Evolutionary conservation across 2,888 invertebrate genomes (phyloP), one percentile per base, ranked within the genome.

Genomic region (Noctua janthe): DNA sequence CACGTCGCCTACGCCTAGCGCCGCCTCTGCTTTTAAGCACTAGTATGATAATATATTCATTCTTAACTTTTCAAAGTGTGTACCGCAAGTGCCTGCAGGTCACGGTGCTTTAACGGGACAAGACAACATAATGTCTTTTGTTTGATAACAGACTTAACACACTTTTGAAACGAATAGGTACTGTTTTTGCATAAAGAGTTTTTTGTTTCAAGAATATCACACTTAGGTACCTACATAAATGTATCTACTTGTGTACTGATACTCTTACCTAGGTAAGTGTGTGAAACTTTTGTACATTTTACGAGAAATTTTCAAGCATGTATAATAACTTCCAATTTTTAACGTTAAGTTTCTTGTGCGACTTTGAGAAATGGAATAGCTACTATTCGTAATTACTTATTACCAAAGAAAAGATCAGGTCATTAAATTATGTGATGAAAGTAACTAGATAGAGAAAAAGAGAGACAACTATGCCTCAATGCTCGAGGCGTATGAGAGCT

Each of bases 51-150:
- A 73, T 56, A 54, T 56, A 77, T 54, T 69, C 23, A 78, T 70
- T 43, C 13, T 73, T 69, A 78, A 47, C 17, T 78, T 78, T 67
- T 78, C 54, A 35, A 73, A 66, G 59, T 15, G 62, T 17, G n/a
- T 81, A 84, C 87, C 74, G 82, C 74, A 76, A 87, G 73, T 66
- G 39, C 51, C 43, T 59, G 43, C 78, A 67, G 86, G 77, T 82
- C n/a, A 74, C 49, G 23, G 35, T 76, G 70, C 47, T 74, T 8
- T 76, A 88, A 83, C 88, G 88, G 88, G 71, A 87, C 78, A 20
- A 66, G 72, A 75, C 72, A 81, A 71, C 29, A 67, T 69, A 56
- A 70, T 66, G 47, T 49, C 76, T 86, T 79, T 76, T 87, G 74
- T 84, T 83, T 78, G 49, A 71, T 80, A 79, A 78, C 49, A 56